Evolutionary conservation across 1,140 invertebrate genomes (phyloP).

Genomic region (Zaprionus ghesquierei): DNA sequence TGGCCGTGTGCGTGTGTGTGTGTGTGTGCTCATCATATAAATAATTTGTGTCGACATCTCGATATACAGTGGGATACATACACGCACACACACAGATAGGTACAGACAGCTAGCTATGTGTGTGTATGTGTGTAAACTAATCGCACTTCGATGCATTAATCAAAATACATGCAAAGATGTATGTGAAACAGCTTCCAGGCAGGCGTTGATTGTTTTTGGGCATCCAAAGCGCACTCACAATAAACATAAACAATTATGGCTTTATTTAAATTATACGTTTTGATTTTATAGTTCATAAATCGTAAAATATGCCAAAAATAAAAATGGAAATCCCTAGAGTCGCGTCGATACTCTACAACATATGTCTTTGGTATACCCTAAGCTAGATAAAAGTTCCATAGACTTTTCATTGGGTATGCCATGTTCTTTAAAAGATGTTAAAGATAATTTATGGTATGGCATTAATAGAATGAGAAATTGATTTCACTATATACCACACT

Average conservation of each 20-base stretch:
- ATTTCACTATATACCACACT: too few species aligned
- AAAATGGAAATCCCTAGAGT: conserved; percentile 11
- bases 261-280: conserved; percentile 7
- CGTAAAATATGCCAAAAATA: conserved; percentile 34
- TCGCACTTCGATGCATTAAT: conserved; percentile 20
- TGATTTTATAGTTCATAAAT: conserved; percentile 37
- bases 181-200: not conserved
- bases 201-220: not conserved
- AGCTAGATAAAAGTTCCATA: not conserved
- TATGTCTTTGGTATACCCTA: conserved; percentile 9
- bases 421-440: not conserved
- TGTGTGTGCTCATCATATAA: conserved; percentile 16
- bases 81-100: not conserved
- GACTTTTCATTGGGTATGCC: not conserved
- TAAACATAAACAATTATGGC: conserved; percentile 31
- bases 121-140: not conserved
- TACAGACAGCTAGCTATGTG: not conserved
- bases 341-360: conserved; percentile 9
- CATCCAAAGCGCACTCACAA: conserved; percentile 1
- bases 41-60: conserved; percentile 16
- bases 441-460: too few species aligned
- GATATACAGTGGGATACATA: conserved; percentile 2
- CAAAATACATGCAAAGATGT: too few species aligned
- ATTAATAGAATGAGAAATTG: too few species aligned
- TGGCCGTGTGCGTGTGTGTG: conserved; percentile 9